Base-by-base conservation (phyloP, 2,797 vertebrate species). In the Semotilus atromaculatus region DNA sequence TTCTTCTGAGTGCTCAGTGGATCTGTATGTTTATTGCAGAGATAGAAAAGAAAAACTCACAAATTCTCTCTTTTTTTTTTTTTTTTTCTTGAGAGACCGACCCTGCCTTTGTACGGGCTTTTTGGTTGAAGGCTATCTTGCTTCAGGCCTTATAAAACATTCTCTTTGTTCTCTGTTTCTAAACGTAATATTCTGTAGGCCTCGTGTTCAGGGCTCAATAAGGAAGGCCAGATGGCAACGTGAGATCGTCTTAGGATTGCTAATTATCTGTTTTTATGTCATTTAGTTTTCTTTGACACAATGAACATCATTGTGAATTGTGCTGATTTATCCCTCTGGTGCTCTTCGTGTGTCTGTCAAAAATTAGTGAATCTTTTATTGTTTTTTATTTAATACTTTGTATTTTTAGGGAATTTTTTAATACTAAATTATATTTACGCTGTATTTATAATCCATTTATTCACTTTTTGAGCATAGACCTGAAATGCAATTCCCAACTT, bases 1-100 rank as follows among this genome's bases (percentile, higher is more conserved):
- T 88, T 90, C 84, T 16, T 90, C 87, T 90, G 84, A 82, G 86
- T 82, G 86, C 66, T 87, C 55, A 76, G 83, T 83, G 88, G 78
- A 87, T 73, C 60, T 89, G 82, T 43, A 72, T 87, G 67, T 87
- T 82, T 87, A 70, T 82, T 86, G 86, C 84, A 38, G 16, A 86
- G 88, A 51, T 19, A 48, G 43, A 72, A 72, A 86, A 90, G 88
- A 4, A 88, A 90, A 91, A 71, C 83, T 86, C 58, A 84, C 87
- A 78, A 83, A 70, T 88, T 83, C 60, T 83, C 79, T 88, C 89
- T 89, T 89, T 14, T 6, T 87, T 84, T 88, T 75, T 89, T 89
- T 14, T 6, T 87, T 84, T 88, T 75, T 82, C 87, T 89, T 45
- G 79, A 82, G 38, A 51, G 16, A 48, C 43, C 19, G 68, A 31